Base-by-base conservation (phyloP, 2,888 invertebrate genomes). In the Rhagonycha fulva region DNA sequence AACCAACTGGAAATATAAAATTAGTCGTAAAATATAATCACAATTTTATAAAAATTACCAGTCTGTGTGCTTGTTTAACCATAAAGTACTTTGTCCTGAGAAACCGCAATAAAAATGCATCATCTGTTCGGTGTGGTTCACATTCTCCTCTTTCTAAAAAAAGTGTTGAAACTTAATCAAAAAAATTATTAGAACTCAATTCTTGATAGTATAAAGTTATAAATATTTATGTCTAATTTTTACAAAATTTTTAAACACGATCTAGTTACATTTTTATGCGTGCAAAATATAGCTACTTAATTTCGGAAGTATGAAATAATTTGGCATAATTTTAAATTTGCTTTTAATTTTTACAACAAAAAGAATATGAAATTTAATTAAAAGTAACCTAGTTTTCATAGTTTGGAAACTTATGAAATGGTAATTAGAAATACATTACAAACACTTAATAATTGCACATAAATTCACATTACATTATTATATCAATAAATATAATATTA, bases 131-230 rank as follows among this genome's bases (percentile, higher is more conserved):
- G 81, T 94, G 92, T 4, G 94, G 94, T 70, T 89, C 90, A 85
- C 93, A 94, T 83, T 94, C 94, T 47, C 94, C 94, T 77, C 91
- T 91, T 85, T 94, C 95, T 94, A 88, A 72, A 90, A 90, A 79
- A 78, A 76, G 69, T 47, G 9, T 47, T 47, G n/a, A 47, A 47
- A 26, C 0, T 26, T 26, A 3, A 26, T 26, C 26, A 7, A 7
- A 26, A 7, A 26, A 3, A 26, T 26, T 26, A 7, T 26, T 7
- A 7, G 26, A 0, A 7, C 26, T 26, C 4, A 26, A 26, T 26
- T 19, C 19, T 19, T 19, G 19, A 19, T 19, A 19, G 19, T 19
- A n/a, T n/a, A 1, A 19, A 19, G 19, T 19, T 19, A 19, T n/a
- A n/a, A n/a, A n/a, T n/a, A n/a, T n/a, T n/a, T n/a, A n/a, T n/a